phyloP scores from a whole-genome alignment of 2,113 vertebrate species.

The Speoplatyrhinus poulsoni region DNA sequence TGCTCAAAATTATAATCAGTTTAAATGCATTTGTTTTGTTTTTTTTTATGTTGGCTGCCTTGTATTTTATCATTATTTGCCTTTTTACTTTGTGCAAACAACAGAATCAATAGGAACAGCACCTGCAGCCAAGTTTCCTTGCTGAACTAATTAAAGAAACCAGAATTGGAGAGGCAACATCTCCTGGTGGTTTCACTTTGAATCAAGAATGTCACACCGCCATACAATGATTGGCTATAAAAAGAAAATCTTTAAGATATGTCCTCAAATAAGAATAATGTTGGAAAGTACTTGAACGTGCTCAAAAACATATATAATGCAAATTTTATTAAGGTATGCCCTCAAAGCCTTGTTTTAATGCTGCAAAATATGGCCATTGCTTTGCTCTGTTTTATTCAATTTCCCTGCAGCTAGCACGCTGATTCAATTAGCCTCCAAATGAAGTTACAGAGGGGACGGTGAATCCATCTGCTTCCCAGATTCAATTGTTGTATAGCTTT shows the following conservation, averaged over 20 bases:
- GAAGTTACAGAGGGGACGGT: constrained; percentile 55
- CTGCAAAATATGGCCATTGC: constrained; percentile 41
- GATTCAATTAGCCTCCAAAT: constrained; percentile 71
- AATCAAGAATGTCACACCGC: constrained; percentile 40
- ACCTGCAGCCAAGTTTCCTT: constrained; percentile 54
- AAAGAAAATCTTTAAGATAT: no score
- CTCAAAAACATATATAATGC: constrained; percentile 49
- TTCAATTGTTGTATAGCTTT: constrained; percentile 55
- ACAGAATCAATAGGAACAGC: constrained; percentile 53
- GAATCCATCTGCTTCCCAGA: constrained; percentile 60
- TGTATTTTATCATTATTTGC: constrained; percentile 60
- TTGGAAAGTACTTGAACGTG: constrained; percentile 26
- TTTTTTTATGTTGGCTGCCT: constrained; percentile 28
- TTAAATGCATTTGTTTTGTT: constrained; percentile 13
- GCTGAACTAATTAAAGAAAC: constrained; percentile 66
- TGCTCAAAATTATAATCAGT: constrained; percentile 32
- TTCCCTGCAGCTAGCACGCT: constrained; percentile 59
- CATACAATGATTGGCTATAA: not conserved
- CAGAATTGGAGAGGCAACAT: constrained; percentile 37
- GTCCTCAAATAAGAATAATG: constrained; percentile 17
- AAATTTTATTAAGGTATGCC: constrained; percentile 56
- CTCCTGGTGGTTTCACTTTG: constrained; percentile 44
- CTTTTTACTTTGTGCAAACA: constrained; percentile 33
- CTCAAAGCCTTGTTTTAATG: constrained; percentile 48
- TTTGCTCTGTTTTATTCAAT: constrained; percentile 56